Percentiles rank a stretch among this genome's conserved stretches.
These are phyloP conservation scores for Odontamblyopus rebecca DNA, from an alignment of 2,797 vertebrate genomes.

Conservation along the genomic window DNA sequence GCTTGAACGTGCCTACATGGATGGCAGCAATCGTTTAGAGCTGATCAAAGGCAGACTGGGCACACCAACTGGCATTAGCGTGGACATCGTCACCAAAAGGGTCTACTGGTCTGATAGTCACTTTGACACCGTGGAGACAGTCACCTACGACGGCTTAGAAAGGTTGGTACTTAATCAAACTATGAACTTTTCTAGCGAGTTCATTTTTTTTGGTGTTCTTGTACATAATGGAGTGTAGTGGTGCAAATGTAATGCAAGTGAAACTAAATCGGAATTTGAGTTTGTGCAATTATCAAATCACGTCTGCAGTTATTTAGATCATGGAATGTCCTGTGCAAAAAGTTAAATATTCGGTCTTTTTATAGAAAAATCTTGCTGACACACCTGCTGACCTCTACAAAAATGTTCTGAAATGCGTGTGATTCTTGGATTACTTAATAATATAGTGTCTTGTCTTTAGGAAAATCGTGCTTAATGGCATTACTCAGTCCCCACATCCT, in stretches of 20 bases:
- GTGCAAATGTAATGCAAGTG: too few relatives aligned
- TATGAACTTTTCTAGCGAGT: background rate
- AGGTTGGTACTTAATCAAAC: conserved; percentile 56
- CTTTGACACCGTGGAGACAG: conserved; percentile 77
- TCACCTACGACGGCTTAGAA: conserved; percentile 75
- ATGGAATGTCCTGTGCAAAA: too few relatives aligned
- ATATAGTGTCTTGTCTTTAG: conserved; percentile 37
- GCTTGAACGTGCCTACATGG: conserved; percentile 79
- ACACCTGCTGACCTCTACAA: too few relatives aligned
- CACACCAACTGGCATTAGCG: conserved; percentile 68
- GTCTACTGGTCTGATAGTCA: conserved; percentile 81
- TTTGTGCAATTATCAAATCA: too few relatives aligned
- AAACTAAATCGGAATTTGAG: too few relatives aligned
- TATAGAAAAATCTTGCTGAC: too few relatives aligned
- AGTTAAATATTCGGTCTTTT: too few relatives aligned
- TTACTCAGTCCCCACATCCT: conserved; percentile 70
- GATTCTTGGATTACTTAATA: background rate
- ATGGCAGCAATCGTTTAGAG: conserved; percentile 73
- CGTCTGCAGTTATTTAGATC: too few relatives aligned
- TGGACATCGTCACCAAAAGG: conserved; percentile 72
- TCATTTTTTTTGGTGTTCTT: background rate
- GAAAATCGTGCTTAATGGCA: conserved; percentile 74
- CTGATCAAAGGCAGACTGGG: conserved; percentile 71
- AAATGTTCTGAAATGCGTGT: too few relatives aligned
- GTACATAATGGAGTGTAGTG: background rate